Conservation (phyloP, 2,113 vertebrate species). For the Jacana jacana region DNA sequence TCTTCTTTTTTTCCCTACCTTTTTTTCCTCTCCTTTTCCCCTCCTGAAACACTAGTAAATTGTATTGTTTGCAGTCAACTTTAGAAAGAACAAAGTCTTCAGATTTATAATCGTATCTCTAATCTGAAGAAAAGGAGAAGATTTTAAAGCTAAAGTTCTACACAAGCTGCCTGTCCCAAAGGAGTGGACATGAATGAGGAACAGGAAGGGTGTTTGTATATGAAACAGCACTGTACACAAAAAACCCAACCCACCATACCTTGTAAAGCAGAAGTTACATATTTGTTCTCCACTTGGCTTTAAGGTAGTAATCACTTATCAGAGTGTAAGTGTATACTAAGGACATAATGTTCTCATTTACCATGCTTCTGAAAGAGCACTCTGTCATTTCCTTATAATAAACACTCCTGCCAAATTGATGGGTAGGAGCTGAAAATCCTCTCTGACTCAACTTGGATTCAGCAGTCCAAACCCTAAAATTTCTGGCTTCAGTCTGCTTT, state of each 20-base stretch:
- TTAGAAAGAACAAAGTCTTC: not conserved
- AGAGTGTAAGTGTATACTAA: not conserved
- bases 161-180: not conserved
- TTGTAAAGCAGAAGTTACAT: not conserved
- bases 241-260: fast-evolving
- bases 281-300: not conserved
- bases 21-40: not conserved
- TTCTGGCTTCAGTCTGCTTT: not conserved
- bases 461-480: not conserved
- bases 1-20: not conserved
- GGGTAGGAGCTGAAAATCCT: not conserved
- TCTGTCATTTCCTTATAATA: not conserved
- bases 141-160: not conserved
- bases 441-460: not conserved
- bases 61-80: not conserved
- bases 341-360: not conserved
- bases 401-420: not conserved
- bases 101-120: not conserved
- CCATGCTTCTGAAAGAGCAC: not conserved
- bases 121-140: not conserved
- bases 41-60: not conserved
- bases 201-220: not conserved
- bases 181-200: not conserved
- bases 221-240: not conserved
- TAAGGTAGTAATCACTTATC: not conserved